These are phyloP conservation scores for Patella ulyssiponensis DNA, from an alignment of 2,888 invertebrate species.

Conservation along the genomic window DNA sequence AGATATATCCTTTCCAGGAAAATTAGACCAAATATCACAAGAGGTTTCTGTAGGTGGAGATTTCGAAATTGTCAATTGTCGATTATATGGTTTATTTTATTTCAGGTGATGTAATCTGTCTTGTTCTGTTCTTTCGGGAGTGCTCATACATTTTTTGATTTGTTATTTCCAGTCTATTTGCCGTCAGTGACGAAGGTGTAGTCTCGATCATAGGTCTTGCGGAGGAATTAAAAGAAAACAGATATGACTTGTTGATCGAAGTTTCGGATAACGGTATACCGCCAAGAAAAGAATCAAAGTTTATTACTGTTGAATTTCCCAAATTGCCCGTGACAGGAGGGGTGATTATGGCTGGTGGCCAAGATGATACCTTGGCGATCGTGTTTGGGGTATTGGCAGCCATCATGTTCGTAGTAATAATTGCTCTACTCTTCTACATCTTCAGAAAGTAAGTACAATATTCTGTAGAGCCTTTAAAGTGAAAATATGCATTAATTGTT, in stretches of 20 bases:
- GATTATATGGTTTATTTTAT: no score
- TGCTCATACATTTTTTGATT: background rate
- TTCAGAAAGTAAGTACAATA: constrained; percentile 43
- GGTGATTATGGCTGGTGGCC: constrained; percentile 7
- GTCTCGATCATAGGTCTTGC: constrained; percentile 42
- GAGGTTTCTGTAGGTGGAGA: no score
- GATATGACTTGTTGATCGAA: constrained; percentile 49
- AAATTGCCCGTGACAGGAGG: constrained; percentile 17
- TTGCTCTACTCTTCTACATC: constrained; percentile 49
- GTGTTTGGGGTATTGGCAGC: constrained; percentile 28
- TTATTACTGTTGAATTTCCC: constrained; percentile 52
- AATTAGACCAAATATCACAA: no score
- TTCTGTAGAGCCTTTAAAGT: no score
- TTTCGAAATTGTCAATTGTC: no score
- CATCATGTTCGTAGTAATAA: constrained; percentile 44
- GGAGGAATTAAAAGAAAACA: constrained; percentile 34
- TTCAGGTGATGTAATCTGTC: no score
- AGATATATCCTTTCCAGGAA: no score
- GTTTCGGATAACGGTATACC: constrained; percentile 51
- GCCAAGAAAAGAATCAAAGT: constrained; percentile 43
- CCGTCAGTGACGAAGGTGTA: constrained; percentile 45
- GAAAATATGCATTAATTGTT: no score
- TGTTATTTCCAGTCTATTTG: constrained; percentile 49
- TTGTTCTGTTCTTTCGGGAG: no score
- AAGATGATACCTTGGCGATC: constrained; percentile 24